phyloP scores from a whole-genome alignment of 2,113 vertebrate species.

The Gymnocephalus cernua region DNA sequence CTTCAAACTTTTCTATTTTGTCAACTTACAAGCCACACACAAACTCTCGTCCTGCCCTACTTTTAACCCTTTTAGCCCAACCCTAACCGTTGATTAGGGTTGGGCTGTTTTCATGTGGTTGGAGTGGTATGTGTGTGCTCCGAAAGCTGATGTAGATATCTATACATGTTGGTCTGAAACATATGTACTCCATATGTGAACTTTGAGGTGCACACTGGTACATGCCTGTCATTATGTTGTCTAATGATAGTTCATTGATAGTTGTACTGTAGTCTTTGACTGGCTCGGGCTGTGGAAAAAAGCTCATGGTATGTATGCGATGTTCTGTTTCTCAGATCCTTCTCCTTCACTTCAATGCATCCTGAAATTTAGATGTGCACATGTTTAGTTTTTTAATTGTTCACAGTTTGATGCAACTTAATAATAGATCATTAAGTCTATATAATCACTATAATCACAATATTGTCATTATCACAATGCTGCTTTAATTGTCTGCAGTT shows the following conservation, averaged over 20 bases:
- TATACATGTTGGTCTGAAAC: slow-evolving; percentile 17
- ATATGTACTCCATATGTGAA: slow-evolving; percentile 49
- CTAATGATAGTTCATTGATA: slow-evolving; percentile 31
- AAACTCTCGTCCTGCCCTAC: neutral
- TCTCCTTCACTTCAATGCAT: neutral
- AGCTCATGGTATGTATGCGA: neutral
- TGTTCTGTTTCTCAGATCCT: neutral
- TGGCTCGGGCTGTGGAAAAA: neutral
- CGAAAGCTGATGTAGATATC: slow-evolving; percentile 5
- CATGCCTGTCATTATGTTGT: slow-evolving; percentile 33
- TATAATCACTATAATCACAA: neutral
- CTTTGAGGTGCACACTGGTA: neutral
- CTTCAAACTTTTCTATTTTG: neutral
- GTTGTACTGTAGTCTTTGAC: neutral
- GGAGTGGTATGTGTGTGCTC: neutral
- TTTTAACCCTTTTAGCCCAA: slow-evolving; percentile 27
- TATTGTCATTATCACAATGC: slow-evolving; percentile 14
- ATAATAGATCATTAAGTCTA: slow-evolving; percentile 32
- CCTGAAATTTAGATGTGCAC: neutral
- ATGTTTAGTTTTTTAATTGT: slow-evolving; percentile 14
- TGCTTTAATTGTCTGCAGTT: slow-evolving; percentile 39
- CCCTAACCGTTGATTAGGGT: no score
- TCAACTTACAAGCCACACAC: slow-evolving; percentile 31
- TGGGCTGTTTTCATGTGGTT: slow-evolving; percentile 53
- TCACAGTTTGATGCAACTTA: slow-evolving; percentile 20